phyloP scores from a whole-genome alignment of 1,140 invertebrate species.

The Hycleus cichorii region DNA sequence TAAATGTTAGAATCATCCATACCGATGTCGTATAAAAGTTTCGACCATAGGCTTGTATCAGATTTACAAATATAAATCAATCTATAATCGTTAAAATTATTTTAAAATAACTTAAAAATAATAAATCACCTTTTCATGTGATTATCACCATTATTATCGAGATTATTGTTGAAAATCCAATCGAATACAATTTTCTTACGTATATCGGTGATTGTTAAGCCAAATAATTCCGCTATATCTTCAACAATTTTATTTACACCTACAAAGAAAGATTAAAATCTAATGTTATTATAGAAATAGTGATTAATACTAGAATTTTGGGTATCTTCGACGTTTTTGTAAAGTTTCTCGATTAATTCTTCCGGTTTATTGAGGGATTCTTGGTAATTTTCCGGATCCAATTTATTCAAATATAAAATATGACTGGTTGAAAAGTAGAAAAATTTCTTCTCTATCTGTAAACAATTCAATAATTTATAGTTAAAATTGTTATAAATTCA shows the following conservation, averaged over 20 bases:
- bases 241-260: constrained; percentile 18
- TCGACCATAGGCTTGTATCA: no score
- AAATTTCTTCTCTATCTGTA: constrained; percentile 23
- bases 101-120: no score
- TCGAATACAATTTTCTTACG: constrained; percentile 16
- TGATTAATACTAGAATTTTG: no score
- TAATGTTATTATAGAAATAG: constrained; percentile 11
- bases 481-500: no score
- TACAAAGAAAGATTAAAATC: constrained; percentile 21
- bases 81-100: no score
- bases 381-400: constrained; percentile 26
- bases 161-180: constrained; percentile 6
- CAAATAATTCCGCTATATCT: constrained; percentile 25
- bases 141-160: no score
- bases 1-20: no score
- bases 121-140: no score
- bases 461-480: no score
- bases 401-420: constrained; percentile 29
- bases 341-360: constrained; percentile 29
- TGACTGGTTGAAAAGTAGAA: constrained; percentile 25
- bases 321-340: constrained; percentile 23
- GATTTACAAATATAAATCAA: no score
- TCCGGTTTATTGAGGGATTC: constrained; percentile 22
- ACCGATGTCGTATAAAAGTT: no score
- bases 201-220: constrained; percentile 20